Evolutionary conservation across 2,888 invertebrate species (phyloP).

Genomic region (Blastobasis adustella): DNA sequence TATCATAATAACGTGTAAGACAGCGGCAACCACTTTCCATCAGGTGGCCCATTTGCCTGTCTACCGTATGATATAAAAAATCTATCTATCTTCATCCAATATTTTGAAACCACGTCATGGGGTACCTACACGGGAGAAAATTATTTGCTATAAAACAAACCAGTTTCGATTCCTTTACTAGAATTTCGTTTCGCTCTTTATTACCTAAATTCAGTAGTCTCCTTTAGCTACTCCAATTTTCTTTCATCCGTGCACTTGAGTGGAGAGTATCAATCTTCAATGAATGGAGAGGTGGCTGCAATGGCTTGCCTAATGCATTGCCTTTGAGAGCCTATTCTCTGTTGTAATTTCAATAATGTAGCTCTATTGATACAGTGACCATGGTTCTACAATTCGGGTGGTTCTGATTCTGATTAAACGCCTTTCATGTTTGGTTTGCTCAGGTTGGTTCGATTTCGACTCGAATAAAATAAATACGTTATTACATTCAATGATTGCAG

Average conservation of each 20-base stretch:
- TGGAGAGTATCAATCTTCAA: conserved; percentile 23
- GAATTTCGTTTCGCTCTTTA: too few species aligned
- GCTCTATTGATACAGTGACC: too few species aligned
- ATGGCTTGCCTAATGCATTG: conserved; percentile 11
- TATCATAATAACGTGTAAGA: too few species aligned
- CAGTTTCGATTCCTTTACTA: too few species aligned
- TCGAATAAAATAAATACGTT: neutral
- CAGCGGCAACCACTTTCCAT: too few species aligned
- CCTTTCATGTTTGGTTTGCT: neutral
- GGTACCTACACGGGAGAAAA: too few species aligned
- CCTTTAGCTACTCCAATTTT: neutral
- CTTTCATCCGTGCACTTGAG: neutral
- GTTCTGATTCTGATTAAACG: neutral
- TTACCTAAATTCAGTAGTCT: too few species aligned
- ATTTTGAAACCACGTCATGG: too few species aligned
- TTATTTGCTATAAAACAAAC: too few species aligned
- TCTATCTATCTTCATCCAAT: too few species aligned
- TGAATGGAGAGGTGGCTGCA: conserved; percentile 12
- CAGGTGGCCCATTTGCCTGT: too few species aligned
- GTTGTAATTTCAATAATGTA: neutral
- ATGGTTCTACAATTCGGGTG: neutral
- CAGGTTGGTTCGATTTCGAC: neutral
- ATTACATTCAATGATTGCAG: neutral
- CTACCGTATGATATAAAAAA: too few species aligned
- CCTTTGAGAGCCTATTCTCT: neutral